A percentile compares a stretch with the other conserved stretches of the same genome.
These are phyloP conservation scores for Tenthredo mesomela DNA, from an alignment of 2,888 invertebrate species.

Conservation along the genomic window DNA sequence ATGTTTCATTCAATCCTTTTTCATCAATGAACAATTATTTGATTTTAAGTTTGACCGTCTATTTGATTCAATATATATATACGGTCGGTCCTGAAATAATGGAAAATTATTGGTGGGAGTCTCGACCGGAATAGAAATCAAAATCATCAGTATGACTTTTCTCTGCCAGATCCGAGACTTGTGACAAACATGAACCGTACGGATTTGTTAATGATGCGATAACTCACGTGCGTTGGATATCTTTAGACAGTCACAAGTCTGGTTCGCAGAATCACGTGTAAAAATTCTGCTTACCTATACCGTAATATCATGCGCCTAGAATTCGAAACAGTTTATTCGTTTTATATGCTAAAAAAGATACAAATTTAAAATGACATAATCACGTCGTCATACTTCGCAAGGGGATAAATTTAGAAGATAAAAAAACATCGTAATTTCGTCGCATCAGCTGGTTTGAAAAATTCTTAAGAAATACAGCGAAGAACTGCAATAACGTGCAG, in stretches of 20 bases:
- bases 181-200: background rate
- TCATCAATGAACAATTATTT: background rate
- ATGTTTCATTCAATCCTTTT: background rate
- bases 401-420: constrained; percentile 8
- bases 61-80: background rate
- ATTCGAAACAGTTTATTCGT: background rate
- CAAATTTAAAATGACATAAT: background rate
- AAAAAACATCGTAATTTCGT: background rate
- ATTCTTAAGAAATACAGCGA: background rate
- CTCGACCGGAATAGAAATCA: background rate
- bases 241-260: constrained; percentile 37
- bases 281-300: constrained; percentile 15
- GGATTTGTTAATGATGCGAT: background rate
- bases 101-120: background rate
- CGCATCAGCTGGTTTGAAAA: background rate
- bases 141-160: constrained; percentile 15
- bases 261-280: constrained; percentile 10
- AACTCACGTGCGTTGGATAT: constrained; percentile 38
- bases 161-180: background rate
- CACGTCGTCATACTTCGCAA: background rate
- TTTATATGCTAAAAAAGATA: background rate
- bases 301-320: background rate
- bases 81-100: background rate
- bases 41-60: background rate
- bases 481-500: background rate